A percentile compares a stretch with the other conserved stretches of the same genome.
Evolutionary conservation across 2,113 vertebrate species (phyloP).

Genomic region (Notiomystis cincta): DNA sequence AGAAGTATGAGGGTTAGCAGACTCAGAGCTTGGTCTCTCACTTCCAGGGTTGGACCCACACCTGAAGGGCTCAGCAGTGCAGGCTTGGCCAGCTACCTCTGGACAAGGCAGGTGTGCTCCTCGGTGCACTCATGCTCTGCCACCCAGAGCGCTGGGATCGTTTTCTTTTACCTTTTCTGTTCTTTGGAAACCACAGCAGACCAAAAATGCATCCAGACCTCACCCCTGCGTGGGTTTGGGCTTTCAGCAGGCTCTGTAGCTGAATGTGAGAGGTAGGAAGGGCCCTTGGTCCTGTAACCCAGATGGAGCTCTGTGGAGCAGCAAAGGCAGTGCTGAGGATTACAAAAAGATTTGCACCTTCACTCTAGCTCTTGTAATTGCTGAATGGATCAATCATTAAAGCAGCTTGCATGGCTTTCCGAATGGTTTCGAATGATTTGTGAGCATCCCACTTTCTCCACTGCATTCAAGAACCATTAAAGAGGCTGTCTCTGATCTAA

Average conservation of each 20-base stretch:
- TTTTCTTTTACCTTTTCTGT: neutral
- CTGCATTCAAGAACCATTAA: neutral
- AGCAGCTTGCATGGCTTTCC: neutral
- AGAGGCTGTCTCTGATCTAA: neutral
- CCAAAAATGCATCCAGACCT: neutral
- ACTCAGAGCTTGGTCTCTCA: neutral
- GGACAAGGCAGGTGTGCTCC: fast-evolving
- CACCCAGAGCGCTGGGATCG: neutral
- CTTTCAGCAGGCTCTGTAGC: neutral
- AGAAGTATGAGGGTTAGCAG: neutral
- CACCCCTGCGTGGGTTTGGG: neutral
- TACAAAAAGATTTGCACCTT: neutral
- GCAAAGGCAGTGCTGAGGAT: neutral
- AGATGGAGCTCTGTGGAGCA: neutral
- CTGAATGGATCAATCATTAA: neutral
- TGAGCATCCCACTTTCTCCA: neutral
- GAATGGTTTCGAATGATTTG: neutral
- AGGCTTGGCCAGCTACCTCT: neutral
- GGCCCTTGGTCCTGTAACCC: neutral
- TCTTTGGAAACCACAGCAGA: neutral
- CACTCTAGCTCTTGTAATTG: neutral
- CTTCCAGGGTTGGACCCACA: neutral
- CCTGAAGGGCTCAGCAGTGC: neutral
- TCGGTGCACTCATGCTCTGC: neutral
- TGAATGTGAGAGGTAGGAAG: neutral